phyloP scores from a whole-genome alignment of 2,113 vertebrate species.

The Prolemur simus region DNA sequence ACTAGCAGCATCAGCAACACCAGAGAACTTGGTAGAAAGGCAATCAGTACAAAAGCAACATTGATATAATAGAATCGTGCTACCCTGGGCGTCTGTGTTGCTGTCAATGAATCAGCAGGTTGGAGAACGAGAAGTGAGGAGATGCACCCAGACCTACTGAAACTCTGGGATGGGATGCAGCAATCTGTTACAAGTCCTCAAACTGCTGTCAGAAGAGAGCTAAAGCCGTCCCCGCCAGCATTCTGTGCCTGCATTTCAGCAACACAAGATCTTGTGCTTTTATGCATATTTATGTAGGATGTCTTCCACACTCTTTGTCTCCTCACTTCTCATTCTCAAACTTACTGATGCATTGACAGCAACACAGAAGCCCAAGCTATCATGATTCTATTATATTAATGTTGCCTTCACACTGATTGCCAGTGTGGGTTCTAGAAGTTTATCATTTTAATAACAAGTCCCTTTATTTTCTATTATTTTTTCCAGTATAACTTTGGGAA shows the following conservation, averaged over 20 bases:
- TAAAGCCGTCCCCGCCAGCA: background rate
- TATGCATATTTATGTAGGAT: background rate
- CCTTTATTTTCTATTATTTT: background rate
- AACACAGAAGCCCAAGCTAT: background rate
- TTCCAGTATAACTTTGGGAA: background rate
- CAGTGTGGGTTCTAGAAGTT: background rate
- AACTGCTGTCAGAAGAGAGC: background rate
- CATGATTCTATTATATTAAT: background rate
- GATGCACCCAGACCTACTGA: background rate
- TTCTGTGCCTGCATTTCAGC: fast-evolving
- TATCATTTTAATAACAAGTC: background rate
- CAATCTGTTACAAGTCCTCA: background rate
- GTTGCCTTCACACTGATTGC: background rate
- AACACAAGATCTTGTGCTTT: too few species aligned
- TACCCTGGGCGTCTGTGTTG: background rate
- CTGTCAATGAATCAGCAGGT: background rate
- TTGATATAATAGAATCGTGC: background rate
- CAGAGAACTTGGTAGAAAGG: background rate
- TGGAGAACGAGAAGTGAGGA: background rate
- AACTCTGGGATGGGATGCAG: background rate
- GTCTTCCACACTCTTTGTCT: background rate
- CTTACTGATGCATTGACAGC: background rate
- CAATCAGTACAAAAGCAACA: background rate
- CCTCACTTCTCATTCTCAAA: background rate
- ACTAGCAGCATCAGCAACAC: background rate